A percentile compares a stretch with the other conserved stretches of the same genome.
phyloP scores from a whole-genome alignment of 2,888 invertebrate species.

The Macaria liturata region DNA sequence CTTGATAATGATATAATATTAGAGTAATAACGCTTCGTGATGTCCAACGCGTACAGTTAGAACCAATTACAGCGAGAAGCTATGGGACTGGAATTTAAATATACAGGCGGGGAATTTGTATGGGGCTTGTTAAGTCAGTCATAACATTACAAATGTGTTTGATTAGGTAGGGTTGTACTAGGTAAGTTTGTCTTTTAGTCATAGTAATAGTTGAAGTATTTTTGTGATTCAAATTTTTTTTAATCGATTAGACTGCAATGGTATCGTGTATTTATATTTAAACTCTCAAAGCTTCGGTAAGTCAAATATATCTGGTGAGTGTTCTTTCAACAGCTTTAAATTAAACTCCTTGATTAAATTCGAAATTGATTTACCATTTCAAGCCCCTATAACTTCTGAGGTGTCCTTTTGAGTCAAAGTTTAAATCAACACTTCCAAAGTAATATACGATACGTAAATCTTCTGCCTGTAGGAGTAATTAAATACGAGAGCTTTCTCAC shows the following conservation, averaged over 20 bases:
- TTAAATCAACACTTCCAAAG: constrained; percentile 72
- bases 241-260: too few species aligned
- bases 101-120: constrained; percentile 24
- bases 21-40: constrained; percentile 53
- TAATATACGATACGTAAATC: constrained; percentile 69
- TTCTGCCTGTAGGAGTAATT: constrained; percentile 67
- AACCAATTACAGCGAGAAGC: constrained; percentile 52
- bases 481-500: constrained; percentile 57
- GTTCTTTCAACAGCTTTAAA: background rate
- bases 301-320: too few species aligned
- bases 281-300: too few species aligned
- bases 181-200: too few species aligned
- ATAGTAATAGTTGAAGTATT: too few species aligned
- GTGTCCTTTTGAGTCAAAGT: constrained; percentile 46
- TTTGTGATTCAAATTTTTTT: too few species aligned
- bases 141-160: too few species aligned
- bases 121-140: too few species aligned
- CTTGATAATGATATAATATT: constrained; percentile 49
- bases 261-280: too few species aligned
- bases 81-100: constrained; percentile 51
- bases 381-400: constrained; percentile 27
- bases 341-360: constrained; percentile 7
- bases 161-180: too few species aligned
- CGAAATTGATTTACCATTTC: constrained; percentile 6
- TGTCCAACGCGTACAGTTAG: constrained; percentile 43